Evolutionary conservation across 2,888 invertebrate genomes (phyloP), one percentile per base, ranked within the genome.

Genomic region (Euproctis similis): DNA sequence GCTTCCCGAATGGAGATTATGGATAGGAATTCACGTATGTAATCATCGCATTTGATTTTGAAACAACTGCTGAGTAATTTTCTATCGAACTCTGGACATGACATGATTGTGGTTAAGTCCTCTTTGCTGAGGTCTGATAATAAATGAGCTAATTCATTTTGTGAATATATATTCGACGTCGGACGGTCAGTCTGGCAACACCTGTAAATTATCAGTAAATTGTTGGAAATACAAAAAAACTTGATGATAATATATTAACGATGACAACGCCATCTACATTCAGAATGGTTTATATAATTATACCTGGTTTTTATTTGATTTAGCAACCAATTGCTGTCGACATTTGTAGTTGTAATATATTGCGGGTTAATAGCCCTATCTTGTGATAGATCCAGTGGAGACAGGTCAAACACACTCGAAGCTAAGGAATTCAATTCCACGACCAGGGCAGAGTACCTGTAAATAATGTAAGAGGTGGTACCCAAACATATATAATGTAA

Each of bases 261-360:
- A n/a, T n/a, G n/a, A n/a, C n/a, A n/a, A n/a, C n/a, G n/a, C n/a
- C n/a, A n/a, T n/a, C n/a, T n/a, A n/a, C n/a, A n/a, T n/a, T n/a
- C n/a, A n/a, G n/a, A n/a, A n/a, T n/a, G n/a, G 16, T 16, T n/a
- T 14, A 6, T 14, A 14, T 14, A 12, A 8, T 34, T 24, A n/a
- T n/a, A 76, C 81, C 82, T 80, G 61, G 72, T 74, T 61, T 87
- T 90, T 2, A 90, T 86, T 59, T 91, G 90, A 12, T 86, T 85
- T 2, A 90, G 53, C 32, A 88, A 87, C 92, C 92, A 92, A 8
- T 73, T 70, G 4, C 78, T 81, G 55, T 92, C 88, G 0, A 90
- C 74, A 12, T 73, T 73, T 1, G 90, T 85, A 1, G 86, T 87
- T 25, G 78, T 76, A 4, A 91, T 85, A 35, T 86, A 81, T 29